Evolutionary conservation across 2,888 invertebrate genomes (phyloP), one percentile per base, ranked within the genome.

Genomic region (Coecobrya sp.): DNA sequence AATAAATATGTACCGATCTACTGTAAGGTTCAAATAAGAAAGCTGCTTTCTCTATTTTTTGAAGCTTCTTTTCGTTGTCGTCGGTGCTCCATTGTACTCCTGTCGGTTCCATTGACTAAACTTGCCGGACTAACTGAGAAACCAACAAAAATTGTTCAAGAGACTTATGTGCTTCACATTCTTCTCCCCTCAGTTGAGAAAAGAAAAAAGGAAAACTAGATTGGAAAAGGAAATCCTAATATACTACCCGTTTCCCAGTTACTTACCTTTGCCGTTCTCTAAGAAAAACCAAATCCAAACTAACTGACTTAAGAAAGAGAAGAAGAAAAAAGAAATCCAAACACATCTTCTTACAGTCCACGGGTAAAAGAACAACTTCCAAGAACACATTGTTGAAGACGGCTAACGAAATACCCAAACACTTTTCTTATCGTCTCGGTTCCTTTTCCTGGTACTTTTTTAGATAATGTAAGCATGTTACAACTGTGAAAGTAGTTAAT

Each of bases 51-150:
- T 65, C 10, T 8, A 45, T 27, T 84, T 62, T n/a, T 19, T 10
- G 13, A 10, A 49, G 49, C 49, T 73, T 73, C 73, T 25, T n/a
- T 11, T 16, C 0, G n/a, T 5, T 11, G 42, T 25, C n/a, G 11
- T 27, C 22, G 1, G 7, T 25, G n/a, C 3, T 16, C 86, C 59
- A 87, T 87, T 87, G 86, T 87, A 5, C 42, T 70, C 49, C 68
- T 87, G 86, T 87, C 86, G 86, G 86, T 87, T 87, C 76, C 86
- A 87, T 76, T 87, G 86, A 86, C 70, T 86, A 86, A 86, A 86
- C 86, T 86, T 86, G 30, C n/a, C 42, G 84, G 84, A 84, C 84
- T 84, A 2, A 16, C 65, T 27, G 27, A 65, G 65, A 65, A 70
- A 70, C 49, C 45, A 86, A 86, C 52, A 65, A 86, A 70, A 59